These are phyloP conservation scores for Actenoides hombroni DNA, from an alignment of 2,113 vertebrate species.

Conservation along the genomic window DNA sequence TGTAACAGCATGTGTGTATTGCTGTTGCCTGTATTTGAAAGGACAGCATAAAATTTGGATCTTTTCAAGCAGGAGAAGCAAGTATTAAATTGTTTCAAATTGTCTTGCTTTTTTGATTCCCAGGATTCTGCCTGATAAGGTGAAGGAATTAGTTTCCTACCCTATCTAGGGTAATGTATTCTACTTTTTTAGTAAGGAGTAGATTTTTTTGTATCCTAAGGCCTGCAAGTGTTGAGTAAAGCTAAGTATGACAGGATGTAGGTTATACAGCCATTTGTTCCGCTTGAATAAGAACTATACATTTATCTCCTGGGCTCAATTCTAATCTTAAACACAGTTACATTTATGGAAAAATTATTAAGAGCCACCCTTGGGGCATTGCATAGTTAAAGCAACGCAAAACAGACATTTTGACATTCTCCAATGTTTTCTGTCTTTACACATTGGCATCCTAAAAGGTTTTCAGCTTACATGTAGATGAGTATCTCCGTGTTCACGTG, in stretches of 20 bases:
- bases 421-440: neutral
- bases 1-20: neutral
- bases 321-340: conserved; percentile 12
- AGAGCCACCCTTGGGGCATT: neutral
- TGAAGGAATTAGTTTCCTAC: neutral
- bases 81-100: neutral
- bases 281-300: neutral
- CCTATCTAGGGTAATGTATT: neutral
- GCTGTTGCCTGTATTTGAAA: neutral
- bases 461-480: neutral
- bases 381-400: neutral
- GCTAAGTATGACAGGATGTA: neutral
- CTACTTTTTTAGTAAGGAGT: neutral
- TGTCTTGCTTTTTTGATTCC: neutral
- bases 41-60: neutral
- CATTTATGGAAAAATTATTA: neutral
- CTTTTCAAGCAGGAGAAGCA: neutral
- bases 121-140: neutral
- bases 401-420: neutral
- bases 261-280: neutral
- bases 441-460: neutral
- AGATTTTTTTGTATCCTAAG: neutral
- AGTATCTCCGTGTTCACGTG: neutral
- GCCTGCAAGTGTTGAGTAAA: neutral
- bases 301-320: conserved; percentile 2